Conservation (phyloP, 2,888 invertebrate species). For the Polydrusus tereticollis region DNA sequence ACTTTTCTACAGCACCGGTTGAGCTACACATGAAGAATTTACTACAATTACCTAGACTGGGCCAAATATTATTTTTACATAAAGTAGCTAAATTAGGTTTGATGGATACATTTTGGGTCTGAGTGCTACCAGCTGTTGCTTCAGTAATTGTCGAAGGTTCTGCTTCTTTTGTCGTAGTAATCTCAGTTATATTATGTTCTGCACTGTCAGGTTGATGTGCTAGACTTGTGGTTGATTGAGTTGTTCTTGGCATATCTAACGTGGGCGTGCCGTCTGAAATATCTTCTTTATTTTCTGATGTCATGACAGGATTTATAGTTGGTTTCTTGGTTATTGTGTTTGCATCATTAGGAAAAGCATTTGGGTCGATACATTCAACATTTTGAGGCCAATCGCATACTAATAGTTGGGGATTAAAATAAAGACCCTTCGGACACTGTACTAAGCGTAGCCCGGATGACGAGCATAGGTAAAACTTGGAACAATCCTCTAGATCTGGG, state of each 20-base stretch:
- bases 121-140: not conserved
- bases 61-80: conserved; percentile 18
- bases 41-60: conserved; percentile 20
- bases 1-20: not conserved
- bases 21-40: conserved; percentile 23
- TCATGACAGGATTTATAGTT: not conserved
- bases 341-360: not conserved
- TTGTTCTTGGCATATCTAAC: not conserved
- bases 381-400: conserved; percentile 44
- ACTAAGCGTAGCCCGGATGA: not conserved
- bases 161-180: too few relatives aligned
- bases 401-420: conserved; percentile 32
- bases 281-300: not conserved
- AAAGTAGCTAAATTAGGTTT: not conserved
- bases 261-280: not conserved
- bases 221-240: not conserved
- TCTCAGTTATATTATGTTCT: not conserved
- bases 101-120: not conserved
- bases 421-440: conserved; percentile 9
- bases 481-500: conserved; percentile 23
- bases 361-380: not conserved
- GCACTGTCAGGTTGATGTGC: not conserved
- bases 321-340: not conserved
- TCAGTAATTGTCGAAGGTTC: not conserved
- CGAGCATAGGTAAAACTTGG: conserved; percentile 28